Percentiles rank a stretch among this genome's conserved stretches.
Evolutionary conservation across 2,888 invertebrate species (phyloP).

Genomic region (Heteromyza rotundicornis): DNA sequence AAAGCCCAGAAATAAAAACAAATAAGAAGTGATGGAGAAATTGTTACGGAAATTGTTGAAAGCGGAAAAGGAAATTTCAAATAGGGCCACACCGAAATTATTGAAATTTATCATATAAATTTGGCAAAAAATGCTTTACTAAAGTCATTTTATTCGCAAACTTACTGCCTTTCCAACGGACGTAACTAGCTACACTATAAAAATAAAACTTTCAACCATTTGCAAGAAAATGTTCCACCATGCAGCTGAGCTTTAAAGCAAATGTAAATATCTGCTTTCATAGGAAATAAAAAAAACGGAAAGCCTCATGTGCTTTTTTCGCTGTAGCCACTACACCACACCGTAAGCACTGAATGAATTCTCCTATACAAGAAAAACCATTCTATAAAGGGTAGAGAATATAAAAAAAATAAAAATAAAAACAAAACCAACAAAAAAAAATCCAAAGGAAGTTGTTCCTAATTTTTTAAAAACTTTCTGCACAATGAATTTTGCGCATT

Average conservation of each 20-base stretch:
- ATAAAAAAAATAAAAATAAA: no score
- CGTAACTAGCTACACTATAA: no score
- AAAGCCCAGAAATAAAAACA: conserved; percentile 10
- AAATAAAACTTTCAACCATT: no score
- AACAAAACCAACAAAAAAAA: neutral
- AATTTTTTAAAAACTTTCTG: conserved; percentile 40
- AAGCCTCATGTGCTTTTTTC: neutral
- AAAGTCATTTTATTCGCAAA: neutral
- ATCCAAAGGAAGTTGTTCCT: neutral
- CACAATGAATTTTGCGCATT: conserved; percentile 54
- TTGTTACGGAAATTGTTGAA: no score
- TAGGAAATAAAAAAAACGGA: neutral
- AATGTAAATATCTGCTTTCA: conserved; percentile 40
- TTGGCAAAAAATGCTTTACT: no score
- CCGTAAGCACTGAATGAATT: no score
- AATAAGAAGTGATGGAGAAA: conserved; percentile 9
- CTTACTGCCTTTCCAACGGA: neutral
- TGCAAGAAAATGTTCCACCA: conserved; percentile 39
- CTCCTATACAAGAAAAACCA: neutral
- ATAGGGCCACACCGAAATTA: no score
- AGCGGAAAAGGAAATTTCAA: no score
- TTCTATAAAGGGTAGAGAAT: neutral
- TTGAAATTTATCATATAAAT: no score
- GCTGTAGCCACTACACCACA: neutral
- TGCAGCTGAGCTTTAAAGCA: conserved; percentile 41